A percentile compares a stretch with the other conserved stretches of the same genome.
Conservation (phyloP, 2,888 invertebrate genomes). For the Phanerotoma sp. region DNA sequence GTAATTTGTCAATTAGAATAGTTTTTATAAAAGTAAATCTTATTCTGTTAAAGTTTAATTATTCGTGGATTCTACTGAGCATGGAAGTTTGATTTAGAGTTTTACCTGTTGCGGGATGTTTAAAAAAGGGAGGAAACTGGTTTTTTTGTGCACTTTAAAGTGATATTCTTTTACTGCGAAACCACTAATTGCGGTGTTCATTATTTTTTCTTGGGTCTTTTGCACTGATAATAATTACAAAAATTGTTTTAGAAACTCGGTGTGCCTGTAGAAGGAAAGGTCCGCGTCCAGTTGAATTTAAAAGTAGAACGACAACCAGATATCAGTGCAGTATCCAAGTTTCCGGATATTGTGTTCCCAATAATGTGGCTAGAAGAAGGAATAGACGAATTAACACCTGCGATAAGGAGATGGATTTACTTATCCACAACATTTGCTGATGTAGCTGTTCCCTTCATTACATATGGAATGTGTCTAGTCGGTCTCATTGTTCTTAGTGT, state of each 20-base stretch:
- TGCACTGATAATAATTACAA: background rate
- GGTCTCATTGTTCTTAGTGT: slow-evolving; percentile 68
- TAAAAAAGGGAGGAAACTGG: too few species aligned
- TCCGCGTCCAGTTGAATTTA: slow-evolving; percentile 78
- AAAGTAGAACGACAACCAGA: slow-evolving; percentile 75
- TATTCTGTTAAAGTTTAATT: too few species aligned
- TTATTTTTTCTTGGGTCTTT: too few species aligned
- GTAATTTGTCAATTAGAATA: too few species aligned
- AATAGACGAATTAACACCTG: slow-evolving; percentile 73
- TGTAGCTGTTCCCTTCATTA: slow-evolving; percentile 67
- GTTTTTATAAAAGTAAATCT: too few species aligned
- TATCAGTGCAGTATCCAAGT: slow-evolving; percentile 72
- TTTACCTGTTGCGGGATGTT: too few species aligned
- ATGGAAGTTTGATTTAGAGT: too few species aligned
- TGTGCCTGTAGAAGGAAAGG: slow-evolving; percentile 79
- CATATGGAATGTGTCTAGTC: slow-evolving; percentile 71
- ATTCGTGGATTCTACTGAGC: too few species aligned
- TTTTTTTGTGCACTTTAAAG: too few species aligned
- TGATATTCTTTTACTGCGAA: too few species aligned
- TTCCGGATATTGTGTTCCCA: slow-evolving; percentile 80
- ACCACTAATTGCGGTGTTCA: background rate
- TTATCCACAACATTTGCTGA: slow-evolving; percentile 78
- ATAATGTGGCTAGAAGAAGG: slow-evolving; percentile 92
- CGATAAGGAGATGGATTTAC: slow-evolving; percentile 81
- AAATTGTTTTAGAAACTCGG: slow-evolving; percentile 71